These are phyloP conservation scores for Drosophila paulistorum DNA, from an alignment of 1,140 invertebrate genomes.

Conservation along the genomic window DNA sequence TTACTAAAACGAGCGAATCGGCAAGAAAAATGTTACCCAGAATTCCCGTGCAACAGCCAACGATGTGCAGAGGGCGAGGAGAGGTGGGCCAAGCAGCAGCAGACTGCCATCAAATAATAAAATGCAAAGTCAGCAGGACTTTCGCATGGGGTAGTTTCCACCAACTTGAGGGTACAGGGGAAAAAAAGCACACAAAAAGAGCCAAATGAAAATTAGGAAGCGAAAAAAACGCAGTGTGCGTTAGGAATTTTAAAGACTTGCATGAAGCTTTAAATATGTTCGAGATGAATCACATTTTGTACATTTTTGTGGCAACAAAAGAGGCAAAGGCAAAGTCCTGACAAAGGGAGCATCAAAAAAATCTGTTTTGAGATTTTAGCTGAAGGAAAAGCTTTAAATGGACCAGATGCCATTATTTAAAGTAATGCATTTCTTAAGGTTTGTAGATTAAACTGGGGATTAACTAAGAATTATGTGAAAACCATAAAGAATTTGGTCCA, in stretches of 20 bases:
- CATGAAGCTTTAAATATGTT: background rate
- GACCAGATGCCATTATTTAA: too few species aligned
- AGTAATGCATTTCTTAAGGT: too few species aligned
- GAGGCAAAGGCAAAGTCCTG: too few species aligned
- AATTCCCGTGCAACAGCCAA: constrained; percentile 2
- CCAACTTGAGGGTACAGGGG: constrained; percentile 22
- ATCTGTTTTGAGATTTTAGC: too few species aligned
- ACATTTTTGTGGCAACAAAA: too few species aligned
- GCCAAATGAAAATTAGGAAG: background rate
- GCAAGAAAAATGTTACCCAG: constrained; percentile 1
- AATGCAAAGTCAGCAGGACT: constrained; percentile 67
- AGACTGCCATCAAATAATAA: constrained; percentile 58
- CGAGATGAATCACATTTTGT: background rate
- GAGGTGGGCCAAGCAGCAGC: constrained; percentile 21
- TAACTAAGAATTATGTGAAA: too few species aligned
- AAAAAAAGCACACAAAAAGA: background rate
- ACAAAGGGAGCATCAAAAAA: too few species aligned
- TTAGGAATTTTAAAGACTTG: constrained; percentile 30
- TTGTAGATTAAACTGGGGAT: too few species aligned
- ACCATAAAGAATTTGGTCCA: too few species aligned
- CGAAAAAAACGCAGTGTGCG: constrained; percentile 28
- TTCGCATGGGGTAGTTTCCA: constrained; percentile 50
- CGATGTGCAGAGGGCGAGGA: background rate
- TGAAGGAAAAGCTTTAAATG: too few species aligned
- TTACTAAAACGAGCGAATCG: constrained; percentile 43